Base-by-base conservation (phyloP, 2,113 vertebrate species). In the Austrofundulus limnaeus region DNA sequence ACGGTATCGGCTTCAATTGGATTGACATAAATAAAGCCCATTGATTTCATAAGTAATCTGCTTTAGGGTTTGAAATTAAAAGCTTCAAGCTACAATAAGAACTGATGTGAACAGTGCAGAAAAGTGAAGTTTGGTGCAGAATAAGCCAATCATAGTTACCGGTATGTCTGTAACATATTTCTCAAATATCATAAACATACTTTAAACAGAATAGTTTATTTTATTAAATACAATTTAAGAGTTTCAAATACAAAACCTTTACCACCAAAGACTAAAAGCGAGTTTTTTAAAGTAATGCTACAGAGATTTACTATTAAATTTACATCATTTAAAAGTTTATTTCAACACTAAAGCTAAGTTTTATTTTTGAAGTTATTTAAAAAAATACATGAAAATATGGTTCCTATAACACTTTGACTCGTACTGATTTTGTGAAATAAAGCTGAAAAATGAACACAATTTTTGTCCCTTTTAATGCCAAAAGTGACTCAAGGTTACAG, bases 21-120 rank as follows among this genome's bases (percentile, higher is more conserved):
- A 89, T 86, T 84, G 71, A 70, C 77, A 71, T 82, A 75, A 85
- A 83, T 79, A 87, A 79, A 78, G 31, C 50, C 58, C 70, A 79
- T 49, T 85, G 75, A 88, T 87, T 84, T 78, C 81, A 86, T 83
- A 80, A 75, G 57, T 81, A 83, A 88, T 85, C 76, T 66, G 34
- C 77, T 87, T 85, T 72, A 71, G 68, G 73, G 28, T 65, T 81
- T 81, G 25, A 69, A 85, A 87, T 89, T 61, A 88, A 91, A 91
- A 83, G 82, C 76, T 83, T 78, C 77, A 43, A 69, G 70, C 10
- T 49, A 21, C 58, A 73, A 81, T 57, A 37, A 60, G 38, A 67
- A 75, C 67, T 80, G 82, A 76, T 45, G 43, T 46, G n/a, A 46
- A 45, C 8, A 8, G 42, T 45, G 42, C 42, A 45, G 16, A 45